Conservation (phyloP, 2,888 invertebrate species). For the Diplazon laetatorius region DNA sequence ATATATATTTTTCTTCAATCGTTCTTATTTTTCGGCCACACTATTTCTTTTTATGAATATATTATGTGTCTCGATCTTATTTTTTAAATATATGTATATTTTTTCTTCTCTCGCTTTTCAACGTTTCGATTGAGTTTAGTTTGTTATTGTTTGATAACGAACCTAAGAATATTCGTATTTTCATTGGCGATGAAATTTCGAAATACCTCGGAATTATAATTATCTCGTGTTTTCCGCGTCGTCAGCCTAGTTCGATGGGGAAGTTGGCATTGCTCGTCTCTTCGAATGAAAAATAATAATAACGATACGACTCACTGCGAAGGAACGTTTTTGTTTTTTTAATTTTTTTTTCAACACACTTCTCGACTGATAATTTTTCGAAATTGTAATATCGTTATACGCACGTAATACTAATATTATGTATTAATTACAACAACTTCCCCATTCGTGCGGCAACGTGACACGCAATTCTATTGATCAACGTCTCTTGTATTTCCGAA, state of each 20-base stretch:
- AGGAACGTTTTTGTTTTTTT: background rate
- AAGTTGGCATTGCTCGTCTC: slow-evolving; percentile 20
- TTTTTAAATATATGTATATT: slow-evolving; percentile 6
- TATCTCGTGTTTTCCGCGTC: slow-evolving; percentile 18
- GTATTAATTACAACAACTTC: background rate
- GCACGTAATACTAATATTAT: background rate
- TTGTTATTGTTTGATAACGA: slow-evolving; percentile 49
- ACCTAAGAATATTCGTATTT: slow-evolving; percentile 40
- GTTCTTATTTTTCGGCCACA: slow-evolving; percentile 47
- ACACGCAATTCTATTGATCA: slow-evolving; percentile 6
- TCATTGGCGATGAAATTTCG: slow-evolving; percentile 35
- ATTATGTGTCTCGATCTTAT: slow-evolving; percentile 28
- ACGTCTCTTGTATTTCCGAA: slow-evolving; percentile 5
- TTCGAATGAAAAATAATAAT: slow-evolving; percentile 1
- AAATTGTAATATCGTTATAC: slow-evolving; percentile 27
- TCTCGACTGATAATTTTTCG: background rate
- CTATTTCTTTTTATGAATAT: slow-evolving; percentile 45
- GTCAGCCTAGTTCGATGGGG: background rate
- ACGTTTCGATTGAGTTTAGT: slow-evolving; percentile 27
- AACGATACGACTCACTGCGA: slow-evolving; percentile 9
- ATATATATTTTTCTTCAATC: slow-evolving; percentile 38
- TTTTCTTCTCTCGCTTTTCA: slow-evolving; percentile 7
- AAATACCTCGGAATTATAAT: slow-evolving; percentile 49
- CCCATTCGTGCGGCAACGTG: background rate
- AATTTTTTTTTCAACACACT: background rate